Conservation (phyloP, 2,888 invertebrate species). For the Steinernema carpocapsae region DNA sequence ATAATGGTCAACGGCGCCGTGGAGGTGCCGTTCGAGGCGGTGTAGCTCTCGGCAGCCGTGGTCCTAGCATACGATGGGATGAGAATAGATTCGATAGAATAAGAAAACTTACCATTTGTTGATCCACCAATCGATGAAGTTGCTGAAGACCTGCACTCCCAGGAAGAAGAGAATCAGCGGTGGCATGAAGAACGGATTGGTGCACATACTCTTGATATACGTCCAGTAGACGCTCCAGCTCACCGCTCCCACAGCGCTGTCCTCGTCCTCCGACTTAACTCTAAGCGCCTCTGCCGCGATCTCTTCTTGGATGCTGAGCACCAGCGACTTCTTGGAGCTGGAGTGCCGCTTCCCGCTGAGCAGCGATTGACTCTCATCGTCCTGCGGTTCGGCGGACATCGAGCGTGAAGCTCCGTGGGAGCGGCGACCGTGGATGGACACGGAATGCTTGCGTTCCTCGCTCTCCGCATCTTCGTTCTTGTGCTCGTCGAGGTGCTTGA, state of each 20-base stretch:
- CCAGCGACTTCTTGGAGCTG: conserved; percentile 24
- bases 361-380: too few species aligned
- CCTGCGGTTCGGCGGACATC: too few species aligned
- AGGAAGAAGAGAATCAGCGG: conserved; percentile 75
- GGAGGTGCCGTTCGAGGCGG: background rate
- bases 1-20: background rate
- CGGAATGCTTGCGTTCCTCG: background rate
- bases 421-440: too few species aligned
- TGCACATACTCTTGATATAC: conserved; percentile 78
- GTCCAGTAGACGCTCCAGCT: conserved; percentile 76
- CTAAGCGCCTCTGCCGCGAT: background rate
- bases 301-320: background rate
- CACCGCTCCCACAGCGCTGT: conserved; percentile 57
- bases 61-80: background rate
- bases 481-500: conserved; percentile 39
- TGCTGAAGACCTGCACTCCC: conserved; percentile 77
- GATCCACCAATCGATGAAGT: conserved; percentile 81
- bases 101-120: conserved; percentile 75
- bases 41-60: background rate
- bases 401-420: too few species aligned
- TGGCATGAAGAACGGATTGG: conserved; percentile 71
- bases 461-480: background rate
- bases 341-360: too few species aligned
- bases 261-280: conserved; percentile 40
- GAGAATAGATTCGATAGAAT: background rate